Conservation (phyloP, 2,113 vertebrate species). For the Laticauda colubrina region DNA sequence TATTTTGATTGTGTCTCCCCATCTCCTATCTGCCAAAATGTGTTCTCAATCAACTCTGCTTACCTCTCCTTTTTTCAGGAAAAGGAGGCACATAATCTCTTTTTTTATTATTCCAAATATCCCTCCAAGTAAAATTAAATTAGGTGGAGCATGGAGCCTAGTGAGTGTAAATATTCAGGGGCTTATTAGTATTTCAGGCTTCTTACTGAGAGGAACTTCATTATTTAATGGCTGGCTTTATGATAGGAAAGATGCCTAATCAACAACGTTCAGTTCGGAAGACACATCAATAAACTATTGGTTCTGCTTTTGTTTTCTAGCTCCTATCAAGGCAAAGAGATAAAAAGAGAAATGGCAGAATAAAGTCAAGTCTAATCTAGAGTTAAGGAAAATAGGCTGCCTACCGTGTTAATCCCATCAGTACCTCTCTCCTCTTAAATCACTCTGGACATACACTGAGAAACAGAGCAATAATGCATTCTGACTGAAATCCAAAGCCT, state of each 20-base stretch:
- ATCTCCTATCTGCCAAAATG: not conserved
- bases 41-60: not conserved
- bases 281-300: not conserved
- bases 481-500: not conserved
- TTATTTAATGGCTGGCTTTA: not conserved
- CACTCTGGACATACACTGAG: not conserved
- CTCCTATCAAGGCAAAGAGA: not conserved
- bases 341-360: not conserved
- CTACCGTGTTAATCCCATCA: not conserved
- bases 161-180: not conserved
- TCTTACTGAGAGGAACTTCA: not conserved
- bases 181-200: not conserved
- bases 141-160: not conserved
- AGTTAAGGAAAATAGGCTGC: not conserved
- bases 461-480: not conserved
- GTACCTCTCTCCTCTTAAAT: not conserved
- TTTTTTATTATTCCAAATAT: not conserved
- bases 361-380: not conserved
- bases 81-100: not conserved
- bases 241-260: not conserved
- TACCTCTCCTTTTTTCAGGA: not conserved
- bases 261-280: not conserved
- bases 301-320: not conserved
- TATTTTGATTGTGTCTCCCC: not conserved
- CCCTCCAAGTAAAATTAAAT: not conserved